Base-by-base conservation (phyloP, 2,113 vertebrate genomes). In the Trachemys scripta region DNA sequence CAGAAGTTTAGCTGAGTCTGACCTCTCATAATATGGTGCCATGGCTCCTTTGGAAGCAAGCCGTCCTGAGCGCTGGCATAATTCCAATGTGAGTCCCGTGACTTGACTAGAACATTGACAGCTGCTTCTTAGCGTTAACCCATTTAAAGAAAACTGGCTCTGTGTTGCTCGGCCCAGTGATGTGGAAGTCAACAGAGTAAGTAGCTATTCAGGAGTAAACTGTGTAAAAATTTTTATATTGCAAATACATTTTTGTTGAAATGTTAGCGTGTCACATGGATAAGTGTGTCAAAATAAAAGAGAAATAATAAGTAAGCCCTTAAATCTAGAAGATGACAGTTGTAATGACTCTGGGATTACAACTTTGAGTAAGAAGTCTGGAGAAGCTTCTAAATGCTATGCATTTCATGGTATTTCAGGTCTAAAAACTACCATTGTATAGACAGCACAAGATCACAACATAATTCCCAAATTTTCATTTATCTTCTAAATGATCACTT, bases 291-390 rank as follows among this genome's bases (percentile, higher is more conserved):
- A 88, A 85, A 93, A 94, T 65, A 49, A 80, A 80, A 50, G 35
- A 72, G 54, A 57, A 59, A 83, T 83, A 31, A 31, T 57, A 92
- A 79, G 75, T 59, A 93, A 92, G 62, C 35, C 85, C 87, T 79
- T 97, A 85, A 90, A 87, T 97, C 75, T 47, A 14, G 57, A 90
- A 9, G 69, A 35, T 0, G 24, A 81, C 31, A 76, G 50, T 79
- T 1, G 2, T 94, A 92, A 91, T 91, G 50, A 50, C 50, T 50
- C 50, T 50, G 50, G 50, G 50, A 79, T 79, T 92, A 38, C 22
- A 85, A 25, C 11, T 25, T 90, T 89, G 93, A 92, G 89, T 89
- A 96, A 35, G 65, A 87, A 59, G 75, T 85, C 84, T 95, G 95
- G 88, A 90, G 86, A 88, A 85, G 85, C 81, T 42, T 38, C 25